A percentile compares a stretch with the other conserved stretches of the same genome.
phyloP scores from a whole-genome alignment of 2,113 vertebrate genomes.

The Varanus komodoensis region DNA sequence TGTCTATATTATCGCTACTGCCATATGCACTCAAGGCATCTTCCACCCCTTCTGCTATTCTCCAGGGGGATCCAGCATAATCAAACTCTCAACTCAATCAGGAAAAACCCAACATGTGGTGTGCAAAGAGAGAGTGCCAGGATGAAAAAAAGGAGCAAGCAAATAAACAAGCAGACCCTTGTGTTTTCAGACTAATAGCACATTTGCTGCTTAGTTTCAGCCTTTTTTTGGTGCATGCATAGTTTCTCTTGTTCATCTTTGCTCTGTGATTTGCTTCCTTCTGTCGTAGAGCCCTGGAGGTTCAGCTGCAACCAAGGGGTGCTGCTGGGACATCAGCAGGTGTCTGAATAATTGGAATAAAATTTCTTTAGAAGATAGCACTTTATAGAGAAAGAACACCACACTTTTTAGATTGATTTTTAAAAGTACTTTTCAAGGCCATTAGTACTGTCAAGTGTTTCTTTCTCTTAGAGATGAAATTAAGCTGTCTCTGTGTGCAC shows the following conservation, averaged over 20 bases:
- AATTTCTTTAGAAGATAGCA: constrained; percentile 55
- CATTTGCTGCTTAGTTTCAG: constrained; percentile 54
- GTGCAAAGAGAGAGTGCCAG: constrained; percentile 43
- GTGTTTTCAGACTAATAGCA: constrained; percentile 63
- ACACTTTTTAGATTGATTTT: constrained; percentile 33
- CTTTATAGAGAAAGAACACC: constrained; percentile 54
- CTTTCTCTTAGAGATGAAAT: constrained; percentile 55
- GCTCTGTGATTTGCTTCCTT: constrained; percentile 72
- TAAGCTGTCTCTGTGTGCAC: constrained; percentile 23
- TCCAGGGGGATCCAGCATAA: constrained; percentile 47
- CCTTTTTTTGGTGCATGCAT: constrained; percentile 56
- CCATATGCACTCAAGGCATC: constrained; percentile 65
- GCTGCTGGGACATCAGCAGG: constrained; percentile 70
- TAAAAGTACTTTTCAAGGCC: constrained; percentile 32
- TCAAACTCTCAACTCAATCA: constrained; percentile 73
- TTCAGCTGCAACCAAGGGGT: constrained; percentile 55
- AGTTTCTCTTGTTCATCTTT: constrained; percentile 66
- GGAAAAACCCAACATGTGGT: constrained; percentile 66
- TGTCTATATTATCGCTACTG: constrained; percentile 51
- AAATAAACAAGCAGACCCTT: constrained; percentile 69
- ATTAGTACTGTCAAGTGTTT: constrained; percentile 47
- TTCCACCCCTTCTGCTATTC: constrained; percentile 61
- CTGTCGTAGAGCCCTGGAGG: constrained; percentile 50
- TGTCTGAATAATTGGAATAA: constrained; percentile 74
- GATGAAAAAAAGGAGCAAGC: constrained; percentile 58